Conservation (phyloP, 1,140 invertebrate genomes). For the Drosophila murphyi region DNA sequence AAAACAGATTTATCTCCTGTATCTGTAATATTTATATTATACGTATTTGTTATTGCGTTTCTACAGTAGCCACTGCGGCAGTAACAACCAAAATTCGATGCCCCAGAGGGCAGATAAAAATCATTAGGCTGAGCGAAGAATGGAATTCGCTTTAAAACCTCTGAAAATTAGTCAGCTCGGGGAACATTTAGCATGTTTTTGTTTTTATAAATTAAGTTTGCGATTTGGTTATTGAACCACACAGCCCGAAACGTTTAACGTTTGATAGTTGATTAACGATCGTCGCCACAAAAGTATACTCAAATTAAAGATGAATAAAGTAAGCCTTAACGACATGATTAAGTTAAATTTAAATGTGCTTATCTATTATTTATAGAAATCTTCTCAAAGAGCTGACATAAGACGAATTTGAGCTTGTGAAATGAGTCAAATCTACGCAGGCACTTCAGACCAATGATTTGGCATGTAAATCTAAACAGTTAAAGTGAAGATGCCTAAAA, state of each 20-base stretch:
- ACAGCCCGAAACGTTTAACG: conserved; percentile 1
- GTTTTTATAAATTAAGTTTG: conserved; percentile 35
- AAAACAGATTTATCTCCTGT: conserved; percentile 25
- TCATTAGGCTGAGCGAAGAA: conserved; percentile 31
- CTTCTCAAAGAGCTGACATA: background rate
- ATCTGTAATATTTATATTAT: conserved; percentile 15
- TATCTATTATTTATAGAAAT: conserved; percentile 37
- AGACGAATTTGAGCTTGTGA: background rate
- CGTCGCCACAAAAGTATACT: conserved; percentile 1
- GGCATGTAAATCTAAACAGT: too few species aligned
- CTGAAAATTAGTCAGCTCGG: conserved; percentile 40
- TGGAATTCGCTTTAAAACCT: conserved; percentile 32
- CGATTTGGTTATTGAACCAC: conserved; percentile 44
- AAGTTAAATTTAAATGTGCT: conserved; percentile 17
- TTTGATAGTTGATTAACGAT: conserved; percentile 16
- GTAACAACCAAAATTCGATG: conserved; percentile 34
- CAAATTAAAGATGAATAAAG: conserved; percentile 14
- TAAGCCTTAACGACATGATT: conserved; percentile 8
- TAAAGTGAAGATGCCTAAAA: too few species aligned
- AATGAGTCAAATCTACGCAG: background rate
- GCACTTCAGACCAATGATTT: too few species aligned
- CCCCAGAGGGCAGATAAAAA: conserved; percentile 43
- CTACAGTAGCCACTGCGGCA: conserved; percentile 28
- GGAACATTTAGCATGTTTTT: conserved; percentile 21
- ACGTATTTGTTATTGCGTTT: conserved; percentile 15